Evolutionary conservation across 1,140 invertebrate genomes (phyloP).

Genomic region (Leptopilina boulardi): DNA sequence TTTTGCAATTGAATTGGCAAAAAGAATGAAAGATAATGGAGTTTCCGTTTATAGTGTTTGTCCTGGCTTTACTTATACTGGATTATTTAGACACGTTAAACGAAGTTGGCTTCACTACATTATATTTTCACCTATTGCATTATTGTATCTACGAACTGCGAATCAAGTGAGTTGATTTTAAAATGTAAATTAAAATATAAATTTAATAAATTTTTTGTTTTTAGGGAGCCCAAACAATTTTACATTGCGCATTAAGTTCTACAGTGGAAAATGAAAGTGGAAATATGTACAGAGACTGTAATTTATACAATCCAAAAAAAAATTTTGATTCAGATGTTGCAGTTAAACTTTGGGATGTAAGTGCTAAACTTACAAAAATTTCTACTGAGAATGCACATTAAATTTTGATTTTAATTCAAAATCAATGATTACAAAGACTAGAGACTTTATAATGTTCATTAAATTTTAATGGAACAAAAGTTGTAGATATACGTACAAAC

Average conservation of each 20-base stretch:
- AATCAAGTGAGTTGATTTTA: conserved; percentile 79
- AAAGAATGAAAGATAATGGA: conserved; percentile 76
- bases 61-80: conserved; percentile 91
- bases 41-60: conserved; percentile 86
- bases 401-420: background rate
- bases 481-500: background rate
- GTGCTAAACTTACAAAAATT: conserved; percentile 76
- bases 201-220: conserved; percentile 51
- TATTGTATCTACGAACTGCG: conserved; percentile 83
- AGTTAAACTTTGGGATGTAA: conserved; percentile 83
- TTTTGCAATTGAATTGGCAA: conserved; percentile 81
- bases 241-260: conserved; percentile 85
- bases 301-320: conserved; percentile 80
- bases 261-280: conserved; percentile 80
- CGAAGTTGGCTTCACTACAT: conserved; percentile 84
- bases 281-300: conserved; percentile 85
- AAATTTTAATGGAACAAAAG: background rate
- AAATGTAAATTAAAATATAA: conserved; percentile 15
- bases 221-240: conserved; percentile 85
- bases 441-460: background rate
- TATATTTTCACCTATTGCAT: conserved; percentile 81
- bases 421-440: background rate
- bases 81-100: conserved; percentile 82
- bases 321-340: conserved; percentile 79
- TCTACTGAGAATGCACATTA: background rate